Evolutionary conservation across 2,888 invertebrate species (phyloP), one percentile per base, ranked within the genome.

Genomic region (Caenorhabditis imperialis): DNA sequence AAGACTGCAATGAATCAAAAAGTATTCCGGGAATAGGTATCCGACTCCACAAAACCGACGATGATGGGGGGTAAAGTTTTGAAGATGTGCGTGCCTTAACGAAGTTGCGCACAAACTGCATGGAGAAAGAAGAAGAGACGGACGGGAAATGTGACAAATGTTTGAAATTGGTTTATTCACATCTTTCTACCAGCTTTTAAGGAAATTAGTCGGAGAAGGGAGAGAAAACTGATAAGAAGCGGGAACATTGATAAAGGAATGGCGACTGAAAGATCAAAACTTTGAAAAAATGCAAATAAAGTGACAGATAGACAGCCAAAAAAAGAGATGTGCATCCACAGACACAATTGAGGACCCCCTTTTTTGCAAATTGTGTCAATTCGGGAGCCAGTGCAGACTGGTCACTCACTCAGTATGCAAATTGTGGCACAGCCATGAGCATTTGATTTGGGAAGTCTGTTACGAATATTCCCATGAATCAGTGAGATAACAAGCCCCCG

Each of bases 131-230:
- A 35, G 23, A 27, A 55, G 22, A 51, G 50, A 50, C 23, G 38
- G 25, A 40, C 14, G 10, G 51, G 58, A 60, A 60, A 69, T 69
- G 69, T 69, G 69, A 69, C 69, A 69, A 60, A 67, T 67, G 57
- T 67, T 67, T 58, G 67, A 51, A 60, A 60, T 53, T 60, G 47
- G 58, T 69, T 69, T 60, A 58, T 69, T 69, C 54, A 70, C 54
- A 53, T 67, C 67, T 37, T 57, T 58, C 42, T 25, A 63, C 51
- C 45, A 50, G 44, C 57, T 67, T 57, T 33, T n/a, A 5, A 20
- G 33, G 18, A 50, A 20, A 16, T 18, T 22, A 16, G 12, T 54
- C 38, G 53, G 63, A 63, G 54, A 54, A 40, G 38, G 48, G 18
- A 33, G 33, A 10, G 25, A n/a, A 12, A 16, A 22, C 50, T 44